Evolutionary conservation across 2,797 vertebrate species (phyloP), one percentile per base, ranked within the genome.

Genomic region (Cossypha dichroa): DNA sequence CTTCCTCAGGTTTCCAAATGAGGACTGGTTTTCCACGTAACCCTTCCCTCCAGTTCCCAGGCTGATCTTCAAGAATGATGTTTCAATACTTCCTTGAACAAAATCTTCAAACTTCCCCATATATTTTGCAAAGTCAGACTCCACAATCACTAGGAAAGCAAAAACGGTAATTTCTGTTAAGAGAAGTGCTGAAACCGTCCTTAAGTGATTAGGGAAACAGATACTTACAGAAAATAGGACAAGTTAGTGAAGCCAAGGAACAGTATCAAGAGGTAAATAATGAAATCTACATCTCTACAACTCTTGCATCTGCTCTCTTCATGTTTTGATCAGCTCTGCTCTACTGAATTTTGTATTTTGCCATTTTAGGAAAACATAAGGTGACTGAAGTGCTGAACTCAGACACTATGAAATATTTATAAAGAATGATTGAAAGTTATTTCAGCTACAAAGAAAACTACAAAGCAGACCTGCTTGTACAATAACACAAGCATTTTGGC

Each of bases 1-100:
- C 95, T 99, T 99, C 96, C 98, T 98, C 89, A 99, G 96, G 72
- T 96, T 98, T 60, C 99, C 99, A 94, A 99, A 99, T 0, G 98
- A 98, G 10, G 98, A 99, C 86, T 98, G 97, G 5, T 99, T 98
- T 96, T 99, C 98, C 94, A 98, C 98, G 0, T 95, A 95, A 40
- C 98, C 98, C 80, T 97, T 95, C 15, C 98, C 98, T n/a, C 97
- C 94, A 16, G 98, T 1, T 26, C 78, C 98, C 75, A 99, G 18
- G n/a, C 31, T 97, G 67, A 98, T 41, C 13, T 88, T 93, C 40
- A 95, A 96, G 58, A 99, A 68, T 0, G 88, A 97, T 2, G 98
- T 98, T 58, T 97, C 96, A 11, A 98, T 8, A 14, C 74, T 88
- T 60, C 98, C 99, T 19, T 97, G 84, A 55, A 97, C 72, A 7